phyloP scores from a whole-genome alignment of 2,797 vertebrate species.

The Microctenopoma lineatum region DNA sequence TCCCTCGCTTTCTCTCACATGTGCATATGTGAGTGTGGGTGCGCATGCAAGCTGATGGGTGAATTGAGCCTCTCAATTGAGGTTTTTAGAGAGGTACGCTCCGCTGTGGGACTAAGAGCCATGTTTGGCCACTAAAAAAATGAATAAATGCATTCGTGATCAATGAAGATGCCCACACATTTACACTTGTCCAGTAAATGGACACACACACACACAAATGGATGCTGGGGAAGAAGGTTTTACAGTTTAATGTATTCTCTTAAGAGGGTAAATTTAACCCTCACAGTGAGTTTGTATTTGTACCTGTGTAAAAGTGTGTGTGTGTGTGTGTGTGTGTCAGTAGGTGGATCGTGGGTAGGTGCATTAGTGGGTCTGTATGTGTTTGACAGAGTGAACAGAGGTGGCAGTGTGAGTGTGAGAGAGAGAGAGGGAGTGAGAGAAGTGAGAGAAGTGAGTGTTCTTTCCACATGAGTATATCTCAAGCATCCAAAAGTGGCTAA shows the following conservation, averaged over 20 bases:
- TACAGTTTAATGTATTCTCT: constrained; percentile 63
- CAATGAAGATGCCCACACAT: constrained; percentile 39
- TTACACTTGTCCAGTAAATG: constrained; percentile 3
- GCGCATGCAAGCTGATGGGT: constrained; percentile 40
- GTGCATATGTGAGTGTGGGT: constrained; percentile 1
- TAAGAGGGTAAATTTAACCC: constrained; percentile 38
- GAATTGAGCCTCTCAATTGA: constrained; percentile 56
- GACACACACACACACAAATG: constrained; percentile 13
- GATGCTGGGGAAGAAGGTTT: constrained; percentile 39
- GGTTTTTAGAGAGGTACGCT: constrained; percentile 61
- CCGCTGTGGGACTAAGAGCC: constrained; percentile 55
- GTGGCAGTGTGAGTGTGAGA: constrained; percentile 9
- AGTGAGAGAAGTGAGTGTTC: not conserved
- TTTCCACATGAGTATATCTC: constrained; percentile 37
- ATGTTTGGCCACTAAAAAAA: constrained; percentile 58
- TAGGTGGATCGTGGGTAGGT: constrained; percentile 35
- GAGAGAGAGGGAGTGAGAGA: constrained; percentile 16
- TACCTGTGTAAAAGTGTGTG: constrained; percentile 10
- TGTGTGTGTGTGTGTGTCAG: constrained; percentile 26
- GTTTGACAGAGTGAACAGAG: constrained; percentile 24
- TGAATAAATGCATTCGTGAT: constrained; percentile 70
- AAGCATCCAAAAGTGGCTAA: constrained; percentile 59
- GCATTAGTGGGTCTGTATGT: constrained; percentile 36
- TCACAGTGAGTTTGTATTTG: constrained; percentile 36
- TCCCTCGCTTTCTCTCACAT: constrained; percentile 3